Evolutionary conservation across 2,888 invertebrate species (phyloP), one percentile per base, ranked within the genome.

Genomic region (Drosophila histrio): DNA sequence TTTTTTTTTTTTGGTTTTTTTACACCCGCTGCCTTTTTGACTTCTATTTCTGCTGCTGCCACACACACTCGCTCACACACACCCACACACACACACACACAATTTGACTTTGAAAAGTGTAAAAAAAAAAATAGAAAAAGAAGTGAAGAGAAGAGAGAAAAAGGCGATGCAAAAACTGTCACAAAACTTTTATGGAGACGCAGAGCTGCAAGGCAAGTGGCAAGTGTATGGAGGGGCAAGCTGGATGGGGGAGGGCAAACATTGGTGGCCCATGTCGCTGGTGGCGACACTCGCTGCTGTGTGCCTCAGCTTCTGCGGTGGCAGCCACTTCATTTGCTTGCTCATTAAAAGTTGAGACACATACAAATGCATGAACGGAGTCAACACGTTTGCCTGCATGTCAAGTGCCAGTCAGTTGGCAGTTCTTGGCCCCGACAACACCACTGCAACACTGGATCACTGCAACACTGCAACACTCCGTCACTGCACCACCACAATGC

Each of bases 311-410:
- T 38, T 34, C 60, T 65, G 62, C 54, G 60, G 66, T 75, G 59
- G 66, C 80, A 68, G 80, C 77, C 77, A 80, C 85, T 82, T 82
- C 87, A 82, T 82, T 82, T 82, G 87, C 81, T 70, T 75, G 85
- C 82, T 87, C 82, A 82, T 82, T 87, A 82, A 82, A 82, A 87
- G 78, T 82, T 87, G 87, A 81, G 78, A 86, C 85, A 77, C 74
- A 87, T 77, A 87, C 78, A 87, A 84, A 87, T 87, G 81, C 75
- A 66, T 63, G 60, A 57, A 41, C 57, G 72, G 67, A 87, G 87
- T 83, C 87, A 83, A 87, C 80, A 81, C 87, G 87, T 79, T 86
- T 79, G 77, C 77, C 75, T 58, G 82, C 82, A 84, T 82, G 82
- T 81, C 87, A 82, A 82, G 87, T 82, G 87, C 65, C 85, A 87